phyloP scores from a whole-genome alignment of 2,797 vertebrate species.

The Oreortyx pictus region DNA sequence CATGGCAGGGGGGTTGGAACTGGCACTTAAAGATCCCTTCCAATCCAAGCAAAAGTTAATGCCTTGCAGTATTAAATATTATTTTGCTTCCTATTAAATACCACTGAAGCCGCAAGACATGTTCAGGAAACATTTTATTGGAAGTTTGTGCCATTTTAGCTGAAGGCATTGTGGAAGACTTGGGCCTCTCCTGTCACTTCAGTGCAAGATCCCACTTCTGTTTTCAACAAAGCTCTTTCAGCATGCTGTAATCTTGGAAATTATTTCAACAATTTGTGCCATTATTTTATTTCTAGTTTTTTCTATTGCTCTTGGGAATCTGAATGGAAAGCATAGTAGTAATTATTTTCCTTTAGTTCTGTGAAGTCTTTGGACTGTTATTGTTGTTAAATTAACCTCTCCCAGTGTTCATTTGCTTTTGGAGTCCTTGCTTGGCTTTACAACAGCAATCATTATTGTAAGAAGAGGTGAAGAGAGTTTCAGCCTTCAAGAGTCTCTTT shows the following conservation, averaged over 20 bases:
- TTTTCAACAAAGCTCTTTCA: neutral
- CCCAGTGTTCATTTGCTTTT: neutral
- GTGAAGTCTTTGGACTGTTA: neutral
- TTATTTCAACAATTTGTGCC: neutral
- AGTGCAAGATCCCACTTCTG: neutral
- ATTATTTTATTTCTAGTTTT: neutral
- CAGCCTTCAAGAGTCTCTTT: neutral
- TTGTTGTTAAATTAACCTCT: neutral
- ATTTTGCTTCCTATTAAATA: neutral
- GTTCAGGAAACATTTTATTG: neutral
- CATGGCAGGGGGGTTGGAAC: neutral
- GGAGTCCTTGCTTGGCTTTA: neutral
- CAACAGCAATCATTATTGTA: neutral
- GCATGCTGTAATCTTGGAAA: neutral
- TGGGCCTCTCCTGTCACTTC: neutral
- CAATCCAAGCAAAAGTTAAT: neutral
- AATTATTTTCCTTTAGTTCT: neutral
- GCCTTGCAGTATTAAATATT: neutral
- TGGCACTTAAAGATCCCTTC: neutral
- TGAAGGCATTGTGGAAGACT: neutral
- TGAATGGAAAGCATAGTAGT: neutral
- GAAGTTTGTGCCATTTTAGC: neutral
- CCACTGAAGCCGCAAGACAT: neutral
- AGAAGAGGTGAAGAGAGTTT: neutral
- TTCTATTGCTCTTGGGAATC: neutral